These are phyloP conservation scores for Brachionus manjavacas DNA, from an alignment of 1,140 invertebrate species.

Conservation along the genomic window DNA sequence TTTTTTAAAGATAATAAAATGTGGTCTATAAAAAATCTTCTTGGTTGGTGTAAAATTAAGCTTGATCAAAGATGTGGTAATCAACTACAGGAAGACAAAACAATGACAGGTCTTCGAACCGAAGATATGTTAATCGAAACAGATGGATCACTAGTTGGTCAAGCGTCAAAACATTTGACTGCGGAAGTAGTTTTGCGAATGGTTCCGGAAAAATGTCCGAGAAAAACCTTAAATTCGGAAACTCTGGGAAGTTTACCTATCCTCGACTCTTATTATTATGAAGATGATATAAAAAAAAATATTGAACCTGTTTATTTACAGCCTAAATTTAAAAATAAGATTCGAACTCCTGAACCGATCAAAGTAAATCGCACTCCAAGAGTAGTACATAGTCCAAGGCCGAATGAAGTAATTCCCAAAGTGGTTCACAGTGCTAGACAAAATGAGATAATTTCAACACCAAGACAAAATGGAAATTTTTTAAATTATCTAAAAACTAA, in stretches of 20 bases:
- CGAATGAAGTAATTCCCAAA: not conserved
- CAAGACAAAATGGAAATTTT: constrained; percentile 1
- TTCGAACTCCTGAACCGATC: not conserved
- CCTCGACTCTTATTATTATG: constrained; percentile 6
- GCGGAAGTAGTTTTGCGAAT: constrained; percentile 15
- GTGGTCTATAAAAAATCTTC: not conserved
- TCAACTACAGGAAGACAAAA: not conserved
- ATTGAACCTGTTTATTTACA: constrained; percentile 41
- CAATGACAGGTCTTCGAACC: not conserved
- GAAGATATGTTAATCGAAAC: constrained; percentile 28
- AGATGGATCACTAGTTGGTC: not conserved
- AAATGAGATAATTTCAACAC: not conserved
- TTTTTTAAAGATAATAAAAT: not conserved
- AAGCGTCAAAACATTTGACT: constrained; percentile 15
- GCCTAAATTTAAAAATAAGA: not conserved
- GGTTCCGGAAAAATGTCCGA: constrained; percentile 12
- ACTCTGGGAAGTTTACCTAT: not conserved
- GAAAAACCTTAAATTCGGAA: not conserved
- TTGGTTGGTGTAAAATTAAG: constrained; percentile 34
- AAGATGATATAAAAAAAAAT: not conserved
- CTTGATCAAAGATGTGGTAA: constrained; percentile 7
- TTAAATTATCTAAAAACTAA: constrained; percentile 1
- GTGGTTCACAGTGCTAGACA: not conserved
- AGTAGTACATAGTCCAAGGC: not conserved
- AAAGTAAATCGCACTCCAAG: not conserved